These are phyloP conservation scores for Sitta carolinensis DNA, from an alignment of 2,797 vertebrate genomes.

Conservation along the genomic window DNA sequence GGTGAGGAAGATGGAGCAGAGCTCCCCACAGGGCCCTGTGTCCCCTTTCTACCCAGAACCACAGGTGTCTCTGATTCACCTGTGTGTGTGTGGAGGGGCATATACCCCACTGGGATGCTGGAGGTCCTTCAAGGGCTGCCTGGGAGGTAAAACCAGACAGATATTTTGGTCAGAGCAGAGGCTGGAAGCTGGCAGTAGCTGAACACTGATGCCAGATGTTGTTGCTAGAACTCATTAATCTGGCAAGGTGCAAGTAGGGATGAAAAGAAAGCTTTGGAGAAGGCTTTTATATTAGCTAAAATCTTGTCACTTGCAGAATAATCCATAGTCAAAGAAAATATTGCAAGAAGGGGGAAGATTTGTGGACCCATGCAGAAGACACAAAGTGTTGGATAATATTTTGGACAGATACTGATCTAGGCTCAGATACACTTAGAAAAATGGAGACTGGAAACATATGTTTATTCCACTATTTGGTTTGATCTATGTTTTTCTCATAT, in stretches of 20 bases:
- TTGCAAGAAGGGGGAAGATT: not conserved
- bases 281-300: not conserved
- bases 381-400: not conserved
- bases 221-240: not conserved
- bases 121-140: not conserved
- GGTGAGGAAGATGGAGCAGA: not conserved
- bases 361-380: not conserved
- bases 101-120: too few relatives aligned
- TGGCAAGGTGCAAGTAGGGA: not conserved
- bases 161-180: not conserved
- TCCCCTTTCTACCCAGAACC: not conserved
- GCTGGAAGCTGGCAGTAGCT: not conserved
- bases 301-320: not conserved
- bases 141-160: not conserved
- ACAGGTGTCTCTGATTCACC: rapidly evolving
- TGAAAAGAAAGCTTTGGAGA: not conserved
- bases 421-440: not conserved
- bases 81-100: rapidly evolving
- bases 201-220: not conserved
- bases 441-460: not conserved
- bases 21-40: not conserved
- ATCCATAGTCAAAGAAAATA: not conserved
- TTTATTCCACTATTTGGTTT: not conserved
- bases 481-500: not conserved
- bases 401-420: not conserved